phyloP scores from a whole-genome alignment of 2,113 vertebrate species.

The Chelonoidis abingdonii region DNA sequence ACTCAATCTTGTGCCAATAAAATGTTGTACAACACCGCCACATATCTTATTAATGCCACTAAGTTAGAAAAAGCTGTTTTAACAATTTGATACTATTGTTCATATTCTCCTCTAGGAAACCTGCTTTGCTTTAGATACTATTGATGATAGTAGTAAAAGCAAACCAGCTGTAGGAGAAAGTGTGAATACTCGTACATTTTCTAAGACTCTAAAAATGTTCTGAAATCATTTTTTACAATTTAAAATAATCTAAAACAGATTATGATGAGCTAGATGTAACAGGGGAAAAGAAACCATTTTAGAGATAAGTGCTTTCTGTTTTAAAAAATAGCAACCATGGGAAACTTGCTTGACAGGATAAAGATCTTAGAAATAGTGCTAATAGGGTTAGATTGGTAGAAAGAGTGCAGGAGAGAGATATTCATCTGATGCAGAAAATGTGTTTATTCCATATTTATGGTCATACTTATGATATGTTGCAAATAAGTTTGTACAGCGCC shows the following conservation, averaged over 20 bases:
- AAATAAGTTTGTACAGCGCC: not conserved
- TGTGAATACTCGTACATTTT: not conserved
- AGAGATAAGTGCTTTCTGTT: not conserved
- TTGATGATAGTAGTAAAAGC: not conserved
- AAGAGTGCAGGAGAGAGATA: not conserved
- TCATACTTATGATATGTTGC: not conserved
- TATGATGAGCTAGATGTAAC: not conserved
- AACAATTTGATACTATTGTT: not conserved
- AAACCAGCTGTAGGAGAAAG: not conserved
- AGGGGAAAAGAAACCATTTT: conserved; percentile 18
- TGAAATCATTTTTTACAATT: not conserved
- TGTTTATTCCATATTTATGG: conserved; percentile 24
- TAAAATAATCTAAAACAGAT: not conserved
- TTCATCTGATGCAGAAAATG: conserved; percentile 22
- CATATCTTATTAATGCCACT: not conserved
- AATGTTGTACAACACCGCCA: not conserved
- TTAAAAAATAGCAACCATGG: not conserved
- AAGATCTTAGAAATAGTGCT: conserved; percentile 30
- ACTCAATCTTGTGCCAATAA: not conserved
- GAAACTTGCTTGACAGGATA: conserved; percentile 28
- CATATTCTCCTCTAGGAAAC: not conserved
- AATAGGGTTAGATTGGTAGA: conserved; percentile 18
- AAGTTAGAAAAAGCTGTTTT: not conserved
- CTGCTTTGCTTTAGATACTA: not conserved
- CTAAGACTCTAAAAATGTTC: not conserved